These are phyloP conservation scores for Liparis tanakae DNA, from an alignment of 2,797 vertebrate species.

Conservation along the genomic window DNA sequence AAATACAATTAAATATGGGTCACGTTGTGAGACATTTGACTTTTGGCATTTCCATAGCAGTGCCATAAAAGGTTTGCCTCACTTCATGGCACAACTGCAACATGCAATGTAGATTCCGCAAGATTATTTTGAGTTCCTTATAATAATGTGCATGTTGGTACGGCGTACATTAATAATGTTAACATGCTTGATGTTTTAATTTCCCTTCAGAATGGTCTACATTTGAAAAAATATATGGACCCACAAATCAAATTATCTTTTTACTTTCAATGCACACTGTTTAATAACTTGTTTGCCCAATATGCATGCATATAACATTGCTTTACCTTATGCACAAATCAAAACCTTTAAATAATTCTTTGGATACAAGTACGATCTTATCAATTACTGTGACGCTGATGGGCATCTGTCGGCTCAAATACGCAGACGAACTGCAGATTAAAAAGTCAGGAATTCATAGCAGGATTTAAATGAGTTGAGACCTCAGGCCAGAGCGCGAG, in stretches of 20 bases:
- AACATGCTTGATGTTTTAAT: background rate
- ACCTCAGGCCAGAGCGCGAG: constrained; percentile 14
- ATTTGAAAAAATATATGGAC: background rate
- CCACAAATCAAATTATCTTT: background rate
- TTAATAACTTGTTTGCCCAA: background rate
- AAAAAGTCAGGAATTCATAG: constrained; percentile 9
- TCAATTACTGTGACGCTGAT: background rate
- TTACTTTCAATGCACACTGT: background rate
- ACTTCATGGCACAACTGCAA: background rate
- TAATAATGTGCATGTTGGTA: background rate
- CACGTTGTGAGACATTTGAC: constrained; percentile 64
- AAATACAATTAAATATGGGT: constrained; percentile 60
- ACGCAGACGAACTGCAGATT: background rate
- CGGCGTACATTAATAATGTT: background rate
- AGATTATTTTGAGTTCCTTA: background rate
- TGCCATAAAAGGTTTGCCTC: background rate
- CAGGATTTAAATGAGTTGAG: constrained; percentile 16
- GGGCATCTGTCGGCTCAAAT: constrained; percentile 8
- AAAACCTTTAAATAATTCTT: background rate
- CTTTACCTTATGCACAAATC: background rate
- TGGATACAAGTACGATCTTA: background rate
- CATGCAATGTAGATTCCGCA: background rate
- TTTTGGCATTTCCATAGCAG: constrained; percentile 37
- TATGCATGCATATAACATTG: background rate
- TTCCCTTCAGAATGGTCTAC: background rate